These are phyloP conservation scores for Rhinichthys klamathensis DNA, from an alignment of 2,113 vertebrate genomes.

Conservation along the genomic window DNA sequence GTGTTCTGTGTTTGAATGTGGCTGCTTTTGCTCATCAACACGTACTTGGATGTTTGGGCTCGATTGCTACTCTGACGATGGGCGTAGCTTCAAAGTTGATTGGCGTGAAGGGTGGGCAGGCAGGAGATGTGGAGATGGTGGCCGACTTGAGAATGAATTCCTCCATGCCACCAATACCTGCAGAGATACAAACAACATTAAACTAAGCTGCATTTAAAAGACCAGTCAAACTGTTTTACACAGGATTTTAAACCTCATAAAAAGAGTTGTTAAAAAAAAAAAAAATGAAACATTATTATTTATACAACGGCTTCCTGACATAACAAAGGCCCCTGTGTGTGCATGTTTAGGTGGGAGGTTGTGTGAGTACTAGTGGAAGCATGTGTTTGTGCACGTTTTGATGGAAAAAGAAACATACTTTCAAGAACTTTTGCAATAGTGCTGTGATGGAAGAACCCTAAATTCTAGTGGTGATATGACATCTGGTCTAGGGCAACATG, in stretches of 20 bases:
- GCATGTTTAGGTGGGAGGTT: conserved; percentile 1
- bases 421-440: conserved; percentile 2
- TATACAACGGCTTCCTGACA: not conserved
- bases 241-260: not conserved
- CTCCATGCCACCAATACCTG: conserved; percentile 92
- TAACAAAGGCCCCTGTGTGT: not conserved
- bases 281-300: not conserved
- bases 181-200: conserved; percentile 36
- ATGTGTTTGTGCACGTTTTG: conserved; percentile 25
- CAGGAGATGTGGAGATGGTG: conserved; percentile 83
- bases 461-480: not conserved
- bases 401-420: conserved; percentile 26
- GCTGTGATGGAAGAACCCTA: not conserved
- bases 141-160: conserved; percentile 93
- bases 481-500: not conserved
- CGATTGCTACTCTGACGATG: conserved; percentile 92
- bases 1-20: not conserved
- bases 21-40: conserved; percentile 28
- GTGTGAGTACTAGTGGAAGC: conserved; percentile 17
- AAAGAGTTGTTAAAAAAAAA: not conserved
- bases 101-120: conserved; percentile 90
- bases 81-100: conserved; percentile 93
- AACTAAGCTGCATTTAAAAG: not conserved
- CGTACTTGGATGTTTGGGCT: conserved; percentile 94
- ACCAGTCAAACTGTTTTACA: not conserved